phyloP scores from a whole-genome alignment of 2,797 vertebrate species.

The Sebastes goodei region DNA sequence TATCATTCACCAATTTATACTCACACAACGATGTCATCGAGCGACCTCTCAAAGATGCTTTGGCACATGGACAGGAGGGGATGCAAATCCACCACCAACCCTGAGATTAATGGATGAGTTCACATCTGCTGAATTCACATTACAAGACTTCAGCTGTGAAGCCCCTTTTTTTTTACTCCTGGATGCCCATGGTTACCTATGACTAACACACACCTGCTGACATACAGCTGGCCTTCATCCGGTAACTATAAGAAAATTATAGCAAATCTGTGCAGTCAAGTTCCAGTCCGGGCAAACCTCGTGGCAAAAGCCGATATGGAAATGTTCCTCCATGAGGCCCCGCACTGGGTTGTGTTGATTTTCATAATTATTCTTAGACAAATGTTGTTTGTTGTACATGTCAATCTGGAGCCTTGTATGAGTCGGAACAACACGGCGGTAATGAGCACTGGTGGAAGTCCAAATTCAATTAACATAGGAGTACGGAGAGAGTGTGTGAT shows the following conservation, averaged over 20 bases:
- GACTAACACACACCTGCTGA: background rate
- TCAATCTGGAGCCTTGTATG: background rate
- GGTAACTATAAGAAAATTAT: too few species aligned
- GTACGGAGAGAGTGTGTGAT: background rate
- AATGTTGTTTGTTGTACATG: background rate
- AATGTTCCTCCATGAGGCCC: background rate
- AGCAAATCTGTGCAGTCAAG: background rate
- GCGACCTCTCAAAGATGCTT: too few species aligned
- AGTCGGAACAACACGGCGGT: background rate
- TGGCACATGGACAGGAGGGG: too few species aligned
- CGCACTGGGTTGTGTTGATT: background rate
- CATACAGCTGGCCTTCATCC: background rate
- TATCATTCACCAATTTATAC: too few species aligned
- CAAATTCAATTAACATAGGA: conserved; percentile 1
- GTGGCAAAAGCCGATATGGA: background rate
- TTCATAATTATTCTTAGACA: background rate
- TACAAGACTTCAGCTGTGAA: background rate
- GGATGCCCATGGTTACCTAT: background rate
- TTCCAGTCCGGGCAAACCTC: background rate
- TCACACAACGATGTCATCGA: too few species aligned
- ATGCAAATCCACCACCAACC: too few species aligned
- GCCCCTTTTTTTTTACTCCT: background rate
- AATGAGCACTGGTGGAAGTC: conserved; percentile 7
- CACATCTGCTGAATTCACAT: background rate
- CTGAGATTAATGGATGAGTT: background rate